Conservation (phyloP, 2,888 invertebrate genomes). For the Nowickia ferox region DNA sequence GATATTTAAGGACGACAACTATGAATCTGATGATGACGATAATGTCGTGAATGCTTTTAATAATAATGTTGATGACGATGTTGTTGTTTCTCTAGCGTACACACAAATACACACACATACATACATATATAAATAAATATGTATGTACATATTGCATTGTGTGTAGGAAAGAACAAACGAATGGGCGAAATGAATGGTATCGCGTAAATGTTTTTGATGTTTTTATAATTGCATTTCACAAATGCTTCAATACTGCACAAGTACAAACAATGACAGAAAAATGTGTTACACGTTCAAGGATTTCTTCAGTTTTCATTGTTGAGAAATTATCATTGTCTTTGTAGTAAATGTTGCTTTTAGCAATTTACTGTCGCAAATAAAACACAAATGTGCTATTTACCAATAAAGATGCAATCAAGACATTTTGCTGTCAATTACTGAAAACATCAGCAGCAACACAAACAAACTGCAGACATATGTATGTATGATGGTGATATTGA, state of each 20-base stretch:
- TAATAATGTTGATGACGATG: slow-evolving; percentile 45
- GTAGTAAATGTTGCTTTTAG: slow-evolving; percentile 23
- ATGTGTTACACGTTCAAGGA: slow-evolving; percentile 68
- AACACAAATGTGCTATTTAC: slow-evolving; percentile 39
- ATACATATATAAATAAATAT: no score
- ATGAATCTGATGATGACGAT: slow-evolving; percentile 38
- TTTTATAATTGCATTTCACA: slow-evolving; percentile 70
- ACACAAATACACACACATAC: no score
- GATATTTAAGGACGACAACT: slow-evolving; percentile 58
- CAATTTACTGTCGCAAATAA: slow-evolving; percentile 32
- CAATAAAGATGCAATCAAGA: slow-evolving; percentile 51
- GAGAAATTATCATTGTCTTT: slow-evolving; percentile 34
- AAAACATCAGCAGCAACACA: slow-evolving; percentile 9
- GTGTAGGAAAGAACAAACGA: slow-evolving; percentile 21
- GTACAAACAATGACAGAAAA: slow-evolving; percentile 61
- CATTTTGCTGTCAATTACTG: slow-evolving; percentile 49
- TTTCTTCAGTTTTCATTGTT: slow-evolving; percentile 52
- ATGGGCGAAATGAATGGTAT: slow-evolving; percentile 50
- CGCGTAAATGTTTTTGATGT: slow-evolving; percentile 70
- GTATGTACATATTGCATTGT: background rate
- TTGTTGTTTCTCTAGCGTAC: background rate
- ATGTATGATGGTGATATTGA: slow-evolving; percentile 5
- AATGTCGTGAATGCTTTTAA: slow-evolving; percentile 9
- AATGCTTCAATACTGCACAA: slow-evolving; percentile 66
- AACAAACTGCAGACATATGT: background rate